These are phyloP conservation scores for Zelostemma sp. DNA, from an alignment of 1,140 invertebrate species.

Conservation along the genomic window DNA sequence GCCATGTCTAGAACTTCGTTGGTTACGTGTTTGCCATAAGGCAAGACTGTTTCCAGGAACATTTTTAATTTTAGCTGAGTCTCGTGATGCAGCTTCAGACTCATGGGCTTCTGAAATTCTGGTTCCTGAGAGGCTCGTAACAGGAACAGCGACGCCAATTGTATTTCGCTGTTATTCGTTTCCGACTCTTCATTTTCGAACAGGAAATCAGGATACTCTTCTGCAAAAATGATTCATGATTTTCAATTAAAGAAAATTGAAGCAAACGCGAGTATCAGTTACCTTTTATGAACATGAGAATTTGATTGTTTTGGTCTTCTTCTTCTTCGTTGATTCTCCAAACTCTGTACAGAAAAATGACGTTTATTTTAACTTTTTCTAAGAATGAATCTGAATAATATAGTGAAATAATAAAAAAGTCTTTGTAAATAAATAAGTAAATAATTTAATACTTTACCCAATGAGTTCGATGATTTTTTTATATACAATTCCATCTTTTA, in stretches of 20 bases:
- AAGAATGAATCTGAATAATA: slow-evolving; percentile 4
- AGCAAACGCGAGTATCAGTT: no score
- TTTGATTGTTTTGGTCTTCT: background rate
- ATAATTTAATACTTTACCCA: slow-evolving; percentile 24
- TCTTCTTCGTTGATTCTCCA: background rate
- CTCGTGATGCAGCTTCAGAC: slow-evolving; percentile 53
- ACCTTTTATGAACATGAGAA: no score
- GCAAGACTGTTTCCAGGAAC: slow-evolving; percentile 60
- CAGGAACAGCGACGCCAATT: slow-evolving; percentile 56
- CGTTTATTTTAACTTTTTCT: background rate
- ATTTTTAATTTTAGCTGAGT: slow-evolving; percentile 63
- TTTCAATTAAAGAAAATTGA: background rate
- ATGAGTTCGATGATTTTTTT: slow-evolving; percentile 37
- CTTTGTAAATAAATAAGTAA: no score
- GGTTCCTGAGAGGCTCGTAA: slow-evolving; percentile 56
- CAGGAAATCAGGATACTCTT: slow-evolving; percentile 63
- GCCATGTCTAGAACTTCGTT: slow-evolving; percentile 48
- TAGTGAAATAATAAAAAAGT: slow-evolving; percentile 10
- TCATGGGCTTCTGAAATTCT: slow-evolving; percentile 60
- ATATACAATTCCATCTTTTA: slow-evolving; percentile 28
- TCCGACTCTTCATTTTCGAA: slow-evolving; percentile 13
- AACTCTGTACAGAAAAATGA: background rate
- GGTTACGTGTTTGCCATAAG: slow-evolving; percentile 57
- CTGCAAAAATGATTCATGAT: slow-evolving; percentile 23
- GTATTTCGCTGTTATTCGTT: slow-evolving; percentile 38